Base-by-base conservation (phyloP, 2,888 invertebrate species). In the Stegana nigrithorax region DNA sequence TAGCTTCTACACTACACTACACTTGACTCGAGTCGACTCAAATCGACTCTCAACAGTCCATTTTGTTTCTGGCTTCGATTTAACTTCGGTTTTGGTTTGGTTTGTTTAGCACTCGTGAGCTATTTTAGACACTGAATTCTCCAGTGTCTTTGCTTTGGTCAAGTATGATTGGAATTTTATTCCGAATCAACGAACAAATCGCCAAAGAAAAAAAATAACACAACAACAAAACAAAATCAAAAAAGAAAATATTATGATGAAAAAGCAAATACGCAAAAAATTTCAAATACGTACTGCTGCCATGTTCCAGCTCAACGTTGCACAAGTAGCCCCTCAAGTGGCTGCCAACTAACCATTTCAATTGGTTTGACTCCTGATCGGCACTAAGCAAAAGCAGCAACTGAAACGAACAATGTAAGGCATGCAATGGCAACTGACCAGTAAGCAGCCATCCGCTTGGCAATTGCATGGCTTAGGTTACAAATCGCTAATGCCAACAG, bases 141-240 rank as follows among this genome's bases (percentile, higher is more conserved):
- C 72, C 71, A 78, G 76, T 75, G 78, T 75, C 73, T 72, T 75
- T 71, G 70, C 72, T 73, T 78, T 69, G 75, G 75, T 78, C 75
- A 75, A 75, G 75, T 75, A 75, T 75, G 75, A 75, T 75, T 75
- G 75, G 75, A 75, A 75, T 78, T 75, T 75, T 78, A 75, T 78
- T 78, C 78, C 65, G 64, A 60, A 36, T 50, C 17, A 26, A 51
- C 26, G 51, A 27, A 27, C 53, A 55, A 23, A 21, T 47, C 21
- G 23, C 23, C 1, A 17, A 47, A n/a, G 19, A 36, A 50, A 50
- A 32, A 32, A 53, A 32, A 47, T 8, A 47, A 21, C 6, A 47
- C 21, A 47, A 21, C 8, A 44, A 44, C 14, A 17, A 19, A 51
- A 51, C 6, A 6, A 51, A 51, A 27, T 27, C 14, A 19, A 51